Base-by-base conservation (phyloP, 2,113 vertebrate genomes). In the Piprites chloris region DNA sequence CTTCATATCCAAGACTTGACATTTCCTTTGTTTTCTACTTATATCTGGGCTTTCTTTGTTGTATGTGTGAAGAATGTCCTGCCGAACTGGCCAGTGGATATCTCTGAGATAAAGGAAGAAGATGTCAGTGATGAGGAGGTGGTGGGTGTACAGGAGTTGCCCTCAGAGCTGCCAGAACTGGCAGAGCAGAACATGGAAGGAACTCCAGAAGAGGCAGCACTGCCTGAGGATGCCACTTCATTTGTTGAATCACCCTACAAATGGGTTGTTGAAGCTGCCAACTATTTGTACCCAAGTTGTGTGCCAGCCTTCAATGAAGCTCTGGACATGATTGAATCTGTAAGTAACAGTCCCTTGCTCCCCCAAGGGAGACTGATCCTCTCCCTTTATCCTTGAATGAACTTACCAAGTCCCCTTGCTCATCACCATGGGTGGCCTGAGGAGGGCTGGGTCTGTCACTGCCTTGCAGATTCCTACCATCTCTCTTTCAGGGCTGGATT, bases 301-400 rank as follows among this genome's bases (percentile, higher is more conserved):
- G 98, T 96, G 9, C 98, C 99, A 6, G 98, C 96, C 4, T 95
- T 99, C 90, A 99, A 96, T 17, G 99, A 99, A 96, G 98, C 99
- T 91, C 97, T 99, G 97, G 99, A 99, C 73, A 97, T 99, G 98
- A 99, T 99, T 46, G 99, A 99, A 35, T 98, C 98, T 62, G 99
- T 99, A 97, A 98, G 98, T 94, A 90, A 47, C 21, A 52, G 21
- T 37, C 18, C 42, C 33, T 82, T 80, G 49, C 72, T 73, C 12
- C 4, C 63, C 53, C 23, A 14, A 23, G 46, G 59, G 67, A 68
- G 22, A 14, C 28, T 14, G 17, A 50, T 65, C 8, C 12, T n/a
- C 3, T 5, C 19, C 4, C 5, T 47, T 39, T 85, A 32, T 23
- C 10, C 23, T 33, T 39, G 35, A 75, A 12, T 69, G 39, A 74